Percentiles rank a stretch among this genome's conserved stretches.
Conservation (phyloP, 2,888 invertebrate genomes). For the Spialia ferax region DNA sequence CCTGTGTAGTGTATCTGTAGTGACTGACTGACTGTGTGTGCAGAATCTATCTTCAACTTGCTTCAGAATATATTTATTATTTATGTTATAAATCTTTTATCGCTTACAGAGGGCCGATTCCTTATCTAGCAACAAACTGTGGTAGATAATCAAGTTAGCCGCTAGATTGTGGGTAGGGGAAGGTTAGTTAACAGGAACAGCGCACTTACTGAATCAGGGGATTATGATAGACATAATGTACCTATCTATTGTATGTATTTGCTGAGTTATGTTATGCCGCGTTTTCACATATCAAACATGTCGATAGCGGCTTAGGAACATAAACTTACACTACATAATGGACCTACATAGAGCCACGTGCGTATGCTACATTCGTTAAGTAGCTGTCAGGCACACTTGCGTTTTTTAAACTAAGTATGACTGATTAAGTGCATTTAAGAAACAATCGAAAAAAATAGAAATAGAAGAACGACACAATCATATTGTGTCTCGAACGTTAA, state of each 20-base stretch:
- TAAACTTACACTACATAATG: too few species aligned
- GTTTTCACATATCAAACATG: too few species aligned
- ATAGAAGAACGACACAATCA: constrained; percentile 9
- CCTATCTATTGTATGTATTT: too few species aligned
- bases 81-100: not conserved
- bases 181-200: constrained; percentile 18
- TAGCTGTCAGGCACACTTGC: not conserved
- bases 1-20: too few species aligned
- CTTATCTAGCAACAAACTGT: not conserved
- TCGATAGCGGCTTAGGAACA: too few species aligned
- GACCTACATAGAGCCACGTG: too few species aligned
- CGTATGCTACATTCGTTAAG: too few species aligned
- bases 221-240: not conserved
- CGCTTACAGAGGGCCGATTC: not conserved
- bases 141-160: constrained; percentile 24
- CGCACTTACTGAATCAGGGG: constrained; percentile 15
- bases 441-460: not conserved
- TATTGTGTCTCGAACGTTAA: constrained; percentile 20
- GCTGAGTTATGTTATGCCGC: too few species aligned
- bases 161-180: constrained; percentile 30
- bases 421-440: not conserved
- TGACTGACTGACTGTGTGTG: too few species aligned
- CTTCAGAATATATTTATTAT: too few species aligned
- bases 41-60: too few species aligned
- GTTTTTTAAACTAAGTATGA: too few species aligned